Evolutionary conservation across 2,888 invertebrate species (phyloP).

Genomic region (Anthophora plumipes): DNA sequence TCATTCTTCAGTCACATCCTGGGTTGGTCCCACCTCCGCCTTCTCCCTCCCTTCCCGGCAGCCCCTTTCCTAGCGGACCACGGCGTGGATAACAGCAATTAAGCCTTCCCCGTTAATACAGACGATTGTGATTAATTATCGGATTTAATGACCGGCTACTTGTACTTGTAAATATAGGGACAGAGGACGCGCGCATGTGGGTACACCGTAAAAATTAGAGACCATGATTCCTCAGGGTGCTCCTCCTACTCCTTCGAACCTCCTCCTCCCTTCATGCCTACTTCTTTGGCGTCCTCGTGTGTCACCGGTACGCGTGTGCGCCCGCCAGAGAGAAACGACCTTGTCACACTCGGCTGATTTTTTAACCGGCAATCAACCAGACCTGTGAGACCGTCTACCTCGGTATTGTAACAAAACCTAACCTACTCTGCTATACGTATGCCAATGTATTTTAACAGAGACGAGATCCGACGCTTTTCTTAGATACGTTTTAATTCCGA

Average conservation of each 20-base stretch:
- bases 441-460: too few species aligned
- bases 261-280: constrained; percentile 39
- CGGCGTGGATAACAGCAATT: constrained; percentile 83
- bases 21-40: constrained; percentile 71
- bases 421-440: constrained; percentile 30
- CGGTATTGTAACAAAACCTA: constrained; percentile 60
- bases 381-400: constrained; percentile 78
- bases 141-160: constrained; percentile 82
- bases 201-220: constrained; percentile 83
- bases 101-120: constrained; percentile 83
- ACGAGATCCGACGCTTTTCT: too few species aligned
- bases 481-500: too few species aligned
- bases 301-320: constrained; percentile 73
- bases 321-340: constrained; percentile 75
- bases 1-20: constrained; percentile 78
- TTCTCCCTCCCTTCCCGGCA: constrained; percentile 38
- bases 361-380: constrained; percentile 82
- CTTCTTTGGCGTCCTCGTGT: constrained; percentile 55
- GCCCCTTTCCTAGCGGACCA: constrained; percentile 70
- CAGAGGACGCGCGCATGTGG: constrained; percentile 69
- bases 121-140: constrained; percentile 84
- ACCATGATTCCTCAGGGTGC: constrained; percentile 78
- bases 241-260: constrained; percentile 46
- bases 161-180: constrained; percentile 82
- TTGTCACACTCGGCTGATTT: constrained; percentile 82